phyloP scores from a whole-genome alignment of 2,113 vertebrate genomes.

The Hemiprocne comata region DNA sequence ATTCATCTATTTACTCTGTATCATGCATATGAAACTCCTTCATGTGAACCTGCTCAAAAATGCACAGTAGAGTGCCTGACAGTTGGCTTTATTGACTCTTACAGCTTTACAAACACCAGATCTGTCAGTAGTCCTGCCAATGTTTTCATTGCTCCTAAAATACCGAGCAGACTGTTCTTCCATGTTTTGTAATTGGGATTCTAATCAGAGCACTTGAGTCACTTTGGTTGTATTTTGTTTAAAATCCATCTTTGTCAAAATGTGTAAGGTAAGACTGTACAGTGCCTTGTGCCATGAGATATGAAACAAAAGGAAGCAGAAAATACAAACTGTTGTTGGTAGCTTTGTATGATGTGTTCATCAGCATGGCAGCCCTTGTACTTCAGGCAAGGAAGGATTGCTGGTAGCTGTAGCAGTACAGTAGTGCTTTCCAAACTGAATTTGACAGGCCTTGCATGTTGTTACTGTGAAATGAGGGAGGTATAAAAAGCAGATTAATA shows the following conservation, averaged over 20 bases:
- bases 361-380: not conserved
- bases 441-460: not conserved
- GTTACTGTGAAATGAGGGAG: not conserved
- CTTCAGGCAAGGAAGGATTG: not conserved
- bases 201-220: not conserved
- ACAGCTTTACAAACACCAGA: not conserved
- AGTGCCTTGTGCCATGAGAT: not conserved
- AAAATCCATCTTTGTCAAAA: not conserved
- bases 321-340: not conserved
- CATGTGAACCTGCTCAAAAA: not conserved
- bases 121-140: not conserved
- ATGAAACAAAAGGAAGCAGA: not conserved
- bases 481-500: not conserved
- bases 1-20: not conserved
- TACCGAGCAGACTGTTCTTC: not conserved
- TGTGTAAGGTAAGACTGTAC: not conserved
- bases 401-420: not conserved
- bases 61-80: not conserved
- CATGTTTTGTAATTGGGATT: not conserved
- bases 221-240: not conserved
- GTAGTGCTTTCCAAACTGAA: not conserved
- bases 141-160: constrained; percentile 22
- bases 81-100: constrained; percentile 12
- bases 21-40: not conserved
- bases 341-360: not conserved